Base-by-base conservation (phyloP, 2,888 invertebrate species). In the Noctua janthe region DNA sequence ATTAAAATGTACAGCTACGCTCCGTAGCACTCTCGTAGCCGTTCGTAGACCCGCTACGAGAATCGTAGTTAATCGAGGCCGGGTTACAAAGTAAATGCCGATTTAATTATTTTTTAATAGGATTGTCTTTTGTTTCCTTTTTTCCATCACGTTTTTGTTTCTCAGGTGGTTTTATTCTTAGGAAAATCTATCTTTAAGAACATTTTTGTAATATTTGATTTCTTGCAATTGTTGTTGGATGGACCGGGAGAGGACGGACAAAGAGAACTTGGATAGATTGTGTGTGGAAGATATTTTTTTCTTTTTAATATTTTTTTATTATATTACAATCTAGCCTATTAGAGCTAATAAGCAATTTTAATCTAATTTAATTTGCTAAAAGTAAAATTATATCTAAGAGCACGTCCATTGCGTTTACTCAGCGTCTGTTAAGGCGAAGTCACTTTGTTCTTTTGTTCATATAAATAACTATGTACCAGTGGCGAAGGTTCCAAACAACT, bases 11-110 rank as follows among this genome's bases (percentile, higher is more conserved):
- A 78, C 80, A n/a, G 79, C 88, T 88, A 86, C 88, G 82, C 35
- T 13, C n/a, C 4, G 82, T 74, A 85, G 78, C 78, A 15, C 70
- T 15, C 70, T 54, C 88, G 86, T 88, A 87, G 85, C 78, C 70
- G 67, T 70, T 82, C 75, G 87, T 88, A 89, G 89, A 80, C 71
- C 29, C 49, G 76, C 87, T 89, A 89, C 89, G 87, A 84, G 77
- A 81, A 76, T 84, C 69, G 66, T 69, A 74, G 51, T 71, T 80
- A 80, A 80, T 85, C 15, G 67, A 74, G 75, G 51, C 56, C 29
- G 47, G 49, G 43, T 81, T 78, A 62, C 71, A 64, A 70, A 64
- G 80, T 75, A 74, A 87, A 69, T 80, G 71, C 15, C 76, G 23
- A 80, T 77, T 80, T 75, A 80, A 85, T 77, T 75, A 73, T 66